Percentiles rank a stretch among this genome's conserved stretches.
phyloP scores from a whole-genome alignment of 1,140 invertebrate species.

The Eupristina koningsbergeri region DNA sequence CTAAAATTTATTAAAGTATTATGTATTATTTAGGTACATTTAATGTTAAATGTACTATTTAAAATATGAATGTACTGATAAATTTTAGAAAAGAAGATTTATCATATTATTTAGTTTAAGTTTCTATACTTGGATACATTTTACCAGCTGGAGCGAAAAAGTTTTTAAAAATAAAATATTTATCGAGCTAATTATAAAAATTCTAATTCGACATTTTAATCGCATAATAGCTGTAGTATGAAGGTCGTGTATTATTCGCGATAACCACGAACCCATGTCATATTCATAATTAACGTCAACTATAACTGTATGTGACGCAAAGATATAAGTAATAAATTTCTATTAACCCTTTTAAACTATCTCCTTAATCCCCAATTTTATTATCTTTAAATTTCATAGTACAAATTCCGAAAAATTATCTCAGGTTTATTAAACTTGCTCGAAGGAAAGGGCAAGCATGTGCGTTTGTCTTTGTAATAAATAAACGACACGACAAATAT shows the following conservation, averaged over 20 bases:
- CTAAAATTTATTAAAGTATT: no score
- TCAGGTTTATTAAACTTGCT: not conserved
- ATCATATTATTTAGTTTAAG: no score
- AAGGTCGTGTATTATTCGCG: not conserved
- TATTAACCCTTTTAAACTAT: not conserved
- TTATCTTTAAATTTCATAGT: not conserved
- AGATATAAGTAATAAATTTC: slow-evolving; percentile 1
- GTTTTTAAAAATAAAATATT: not conserved
- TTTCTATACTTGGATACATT: no score
- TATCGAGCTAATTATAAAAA: not conserved
- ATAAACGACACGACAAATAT: no score
- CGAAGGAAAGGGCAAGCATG: not conserved
- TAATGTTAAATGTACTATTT: no score
- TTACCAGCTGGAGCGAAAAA: no score
- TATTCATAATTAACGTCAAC: slow-evolving; percentile 15
- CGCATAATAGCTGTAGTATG: no score
- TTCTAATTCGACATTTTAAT: not conserved
- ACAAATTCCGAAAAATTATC: not conserved
- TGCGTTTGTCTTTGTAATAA: no score
- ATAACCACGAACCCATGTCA: slow-evolving; percentile 2
- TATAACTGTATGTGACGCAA: not conserved
- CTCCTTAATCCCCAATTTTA: not conserved
- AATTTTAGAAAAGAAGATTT: no score
- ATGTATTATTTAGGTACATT: no score
- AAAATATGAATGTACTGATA: no score